Conservation (phyloP, 2,113 vertebrate species). For the Passerina amoena region DNA sequence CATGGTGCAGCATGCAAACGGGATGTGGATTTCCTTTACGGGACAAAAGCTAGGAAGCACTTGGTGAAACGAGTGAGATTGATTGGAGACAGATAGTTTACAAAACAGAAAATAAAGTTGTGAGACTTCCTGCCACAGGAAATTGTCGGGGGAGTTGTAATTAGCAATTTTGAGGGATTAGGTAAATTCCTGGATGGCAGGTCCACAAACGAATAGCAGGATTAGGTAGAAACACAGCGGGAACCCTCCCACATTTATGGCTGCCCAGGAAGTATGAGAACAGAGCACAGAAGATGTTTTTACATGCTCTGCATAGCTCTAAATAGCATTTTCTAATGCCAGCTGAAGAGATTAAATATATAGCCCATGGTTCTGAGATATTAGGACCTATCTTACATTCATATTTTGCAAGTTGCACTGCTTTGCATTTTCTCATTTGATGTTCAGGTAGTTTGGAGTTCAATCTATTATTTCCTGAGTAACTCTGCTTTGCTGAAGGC, state of each 20-base stretch:
- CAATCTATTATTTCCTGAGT: background rate
- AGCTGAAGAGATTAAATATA: background rate
- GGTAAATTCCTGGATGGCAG: background rate
- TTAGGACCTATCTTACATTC: background rate
- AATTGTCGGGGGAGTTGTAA: rapidly evolving
- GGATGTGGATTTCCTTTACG: background rate
- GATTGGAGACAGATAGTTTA: background rate
- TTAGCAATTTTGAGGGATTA: background rate
- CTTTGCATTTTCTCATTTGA: background rate
- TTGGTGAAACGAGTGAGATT: background rate
- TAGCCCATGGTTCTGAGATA: background rate
- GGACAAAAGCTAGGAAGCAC: background rate
- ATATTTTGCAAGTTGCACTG: background rate
- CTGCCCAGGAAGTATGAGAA: background rate
- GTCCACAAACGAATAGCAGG: background rate
- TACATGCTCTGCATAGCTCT: background rate
- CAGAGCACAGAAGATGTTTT: background rate
- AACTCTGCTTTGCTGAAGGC: background rate
- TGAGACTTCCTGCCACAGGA: background rate
- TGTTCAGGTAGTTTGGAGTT: background rate
- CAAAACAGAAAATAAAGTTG: background rate
- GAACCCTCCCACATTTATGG: background rate
- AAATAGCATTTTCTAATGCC: background rate
- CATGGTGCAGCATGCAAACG: background rate
- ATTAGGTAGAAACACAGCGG: background rate